Conservation (phyloP, 1,140 invertebrate species). For the Habropoda laboriosa region DNA sequence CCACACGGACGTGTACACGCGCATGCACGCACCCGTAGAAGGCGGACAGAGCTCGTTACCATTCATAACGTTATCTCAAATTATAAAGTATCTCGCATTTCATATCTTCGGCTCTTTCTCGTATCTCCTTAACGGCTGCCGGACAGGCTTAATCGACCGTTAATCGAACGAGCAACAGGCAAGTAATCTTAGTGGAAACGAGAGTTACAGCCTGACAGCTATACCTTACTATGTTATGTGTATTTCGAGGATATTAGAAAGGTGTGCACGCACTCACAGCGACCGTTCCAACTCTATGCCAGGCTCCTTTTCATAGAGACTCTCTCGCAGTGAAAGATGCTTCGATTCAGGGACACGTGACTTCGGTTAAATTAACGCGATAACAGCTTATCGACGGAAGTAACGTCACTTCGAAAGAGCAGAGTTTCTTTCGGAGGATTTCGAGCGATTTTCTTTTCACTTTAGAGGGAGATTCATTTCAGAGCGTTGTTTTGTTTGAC, state of each 20-base stretch:
- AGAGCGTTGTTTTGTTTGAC: too few species aligned
- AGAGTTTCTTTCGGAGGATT: too few species aligned
- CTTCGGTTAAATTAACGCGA: too few species aligned
- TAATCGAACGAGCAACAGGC: conserved; percentile 67
- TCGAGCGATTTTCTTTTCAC: too few species aligned
- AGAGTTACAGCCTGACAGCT: conserved; percentile 63
- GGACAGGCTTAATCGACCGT: conserved; percentile 69
- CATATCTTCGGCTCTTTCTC: conserved; percentile 65
- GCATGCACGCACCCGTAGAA: conserved; percentile 32
- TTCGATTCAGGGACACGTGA: too few species aligned
- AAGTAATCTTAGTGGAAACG: conserved; percentile 55
- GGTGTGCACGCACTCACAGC: neutral
- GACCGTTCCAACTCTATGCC: too few species aligned
- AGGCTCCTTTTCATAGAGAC: too few species aligned
- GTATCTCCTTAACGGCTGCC: conserved; percentile 66
- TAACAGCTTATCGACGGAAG: too few species aligned
- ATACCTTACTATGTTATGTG: conserved; percentile 46
- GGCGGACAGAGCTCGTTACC: conserved; percentile 62
- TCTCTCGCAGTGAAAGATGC: too few species aligned
- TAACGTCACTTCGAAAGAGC: too few species aligned
- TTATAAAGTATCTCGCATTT: conserved; percentile 70
- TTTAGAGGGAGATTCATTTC: too few species aligned
- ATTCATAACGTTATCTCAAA: conserved; percentile 71
- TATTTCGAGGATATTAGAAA: conserved; percentile 49
- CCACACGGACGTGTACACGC: neutral